Conservation (phyloP, 2,113 vertebrate species). For the Petromus typicus region DNA sequence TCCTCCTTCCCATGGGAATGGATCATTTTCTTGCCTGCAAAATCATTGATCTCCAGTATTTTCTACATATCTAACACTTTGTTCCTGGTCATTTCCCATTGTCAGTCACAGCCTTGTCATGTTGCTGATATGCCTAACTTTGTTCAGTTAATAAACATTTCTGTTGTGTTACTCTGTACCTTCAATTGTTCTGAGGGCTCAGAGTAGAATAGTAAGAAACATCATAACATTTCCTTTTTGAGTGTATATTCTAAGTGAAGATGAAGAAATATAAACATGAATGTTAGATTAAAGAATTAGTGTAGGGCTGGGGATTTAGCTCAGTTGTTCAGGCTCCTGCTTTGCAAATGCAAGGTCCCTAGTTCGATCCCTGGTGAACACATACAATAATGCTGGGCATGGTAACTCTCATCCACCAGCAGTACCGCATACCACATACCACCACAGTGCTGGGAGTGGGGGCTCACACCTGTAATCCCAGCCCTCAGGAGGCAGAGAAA, state of each 20-base stretch:
- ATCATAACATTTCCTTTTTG: neutral
- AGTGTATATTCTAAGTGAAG: neutral
- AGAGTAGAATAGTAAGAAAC: neutral
- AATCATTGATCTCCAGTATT: neutral
- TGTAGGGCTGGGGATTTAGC: too few species aligned
- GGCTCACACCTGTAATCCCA: too few species aligned
- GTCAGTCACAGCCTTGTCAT: neutral
- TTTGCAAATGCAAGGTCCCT: too few species aligned
- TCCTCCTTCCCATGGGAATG: neutral
- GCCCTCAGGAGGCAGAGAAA: too few species aligned
- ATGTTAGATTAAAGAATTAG: too few species aligned
- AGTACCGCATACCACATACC: too few species aligned
- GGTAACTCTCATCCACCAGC: too few species aligned
- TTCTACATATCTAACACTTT: neutral
- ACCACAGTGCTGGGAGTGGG: too few species aligned
- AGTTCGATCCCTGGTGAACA: too few species aligned
- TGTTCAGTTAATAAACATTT: neutral
- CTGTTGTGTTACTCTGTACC: neutral
- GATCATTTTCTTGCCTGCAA: neutral
- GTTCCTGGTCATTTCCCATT: neutral
- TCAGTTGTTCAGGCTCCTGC: too few species aligned
- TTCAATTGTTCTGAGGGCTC: neutral
- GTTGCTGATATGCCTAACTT: neutral
- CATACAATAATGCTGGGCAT: too few species aligned
- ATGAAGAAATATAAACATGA: too few species aligned